Evolutionary conservation across 2,888 invertebrate species (phyloP), one percentile per base, ranked within the genome.

Genomic region (Prosopocoilus inquinatus): DNA sequence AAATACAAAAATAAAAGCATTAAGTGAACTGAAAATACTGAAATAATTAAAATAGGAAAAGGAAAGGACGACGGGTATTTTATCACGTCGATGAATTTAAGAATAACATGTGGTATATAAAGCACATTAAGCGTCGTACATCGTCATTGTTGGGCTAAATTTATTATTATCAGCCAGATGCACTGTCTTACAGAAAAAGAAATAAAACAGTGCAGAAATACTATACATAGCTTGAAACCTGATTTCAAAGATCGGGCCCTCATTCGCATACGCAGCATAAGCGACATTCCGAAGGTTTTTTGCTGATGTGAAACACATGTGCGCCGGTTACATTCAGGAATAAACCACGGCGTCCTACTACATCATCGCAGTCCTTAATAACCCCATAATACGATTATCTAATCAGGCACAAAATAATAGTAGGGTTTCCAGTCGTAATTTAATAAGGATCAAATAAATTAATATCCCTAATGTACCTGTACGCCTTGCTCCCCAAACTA

Each of bases 401-500:
- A 28, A 28, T 2, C 20, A 28, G 20, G 20, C 7, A 28, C 20
- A 28, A 28, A 28, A 28, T 28, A 28, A 28, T 28, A 28, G 20
- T 28, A 1, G 20, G 20, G 20, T 28, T 28, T 28, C 20, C 3
- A 28, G 20, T 28, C 47, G 48, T 53, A 53, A 53, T 53, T 53
- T 53, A 53, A 53, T 53, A 53, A 53, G 53, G 53, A 53, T 53
- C 53, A 52, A 52, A 52, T 52, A 52, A 46, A 52, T 52, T 52
- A 47, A 52, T 52, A 52, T 47, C 46, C 52, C 38, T 52, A 52
- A 52, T 38, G 13, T 52, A 52, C 46, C 52, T 46, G 52, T 11
- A 49, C 39, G 38, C 16, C 49, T 32, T 44, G 32, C 41, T 47
- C 50, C 41, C 50, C 38, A 45, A 16, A 32, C 46, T 15, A 52